Evolutionary conservation across 2,888 invertebrate genomes (phyloP).

Genomic region (Drosophila melanosoma): DNA sequence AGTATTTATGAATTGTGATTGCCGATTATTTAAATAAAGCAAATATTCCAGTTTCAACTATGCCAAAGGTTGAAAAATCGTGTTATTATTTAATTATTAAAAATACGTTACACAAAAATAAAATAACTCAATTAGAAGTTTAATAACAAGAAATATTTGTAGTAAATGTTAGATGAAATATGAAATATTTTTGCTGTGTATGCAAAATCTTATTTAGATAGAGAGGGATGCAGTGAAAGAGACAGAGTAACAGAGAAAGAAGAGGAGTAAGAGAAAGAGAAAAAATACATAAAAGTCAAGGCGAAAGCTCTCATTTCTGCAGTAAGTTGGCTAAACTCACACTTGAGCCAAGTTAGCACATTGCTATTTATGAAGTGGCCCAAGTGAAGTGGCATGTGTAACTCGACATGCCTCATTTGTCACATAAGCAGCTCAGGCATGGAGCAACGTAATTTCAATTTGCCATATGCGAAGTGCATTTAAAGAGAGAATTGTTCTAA

Average conservation of each 20-base stretch:
- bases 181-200: not conserved
- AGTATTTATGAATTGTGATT: not conserved
- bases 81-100: not conserved
- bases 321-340: not conserved
- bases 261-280: not conserved
- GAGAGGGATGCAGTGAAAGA: not conserved
- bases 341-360: slow-evolving; percentile 5
- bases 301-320: slow-evolving; percentile 1
- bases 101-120: not conserved
- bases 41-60: not conserved
- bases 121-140: not conserved
- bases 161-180: not conserved
- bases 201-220: not conserved
- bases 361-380: not conserved
- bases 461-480: not conserved
- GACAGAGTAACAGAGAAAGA: not conserved
- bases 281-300: slow-evolving; percentile 13
- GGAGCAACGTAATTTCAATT: slow-evolving; percentile 9
- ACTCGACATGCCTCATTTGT: slow-evolving; percentile 64
- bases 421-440: slow-evolving; percentile 30
- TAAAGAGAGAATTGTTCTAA: not conserved
- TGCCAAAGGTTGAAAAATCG: not conserved
- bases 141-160: not conserved
- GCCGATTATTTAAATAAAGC: not conserved
- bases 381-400: slow-evolving; percentile 40